Percentiles rank a stretch among this genome's conserved stretches.
Conservation (phyloP, 23 tunicate genomes). For the Corella eumyota region DNA sequence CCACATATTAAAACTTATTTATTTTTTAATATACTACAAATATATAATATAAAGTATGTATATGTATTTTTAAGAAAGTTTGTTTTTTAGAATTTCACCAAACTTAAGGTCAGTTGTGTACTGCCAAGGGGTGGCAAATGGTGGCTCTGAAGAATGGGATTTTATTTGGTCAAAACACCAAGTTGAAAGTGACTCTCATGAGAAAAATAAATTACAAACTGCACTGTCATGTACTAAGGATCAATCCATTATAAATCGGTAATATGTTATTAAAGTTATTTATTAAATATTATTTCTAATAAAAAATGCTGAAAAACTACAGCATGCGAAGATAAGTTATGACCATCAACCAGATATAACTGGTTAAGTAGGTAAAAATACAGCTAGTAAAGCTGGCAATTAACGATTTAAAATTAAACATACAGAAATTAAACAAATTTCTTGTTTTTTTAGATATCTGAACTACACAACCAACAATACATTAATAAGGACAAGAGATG, state of each 20-base stretch:
- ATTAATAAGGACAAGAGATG: slow-evolving; percentile 38
- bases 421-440: too few species aligned
- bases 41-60: too few species aligned
- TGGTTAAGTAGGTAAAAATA: too few species aligned
- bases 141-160: slow-evolving; percentile 24
- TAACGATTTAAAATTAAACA: too few species aligned
- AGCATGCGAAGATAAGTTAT: too few species aligned
- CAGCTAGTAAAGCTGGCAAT: too few species aligned
- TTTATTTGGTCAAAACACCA: slow-evolving; percentile 21
- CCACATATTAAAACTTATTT: background rate
- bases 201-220: slow-evolving; percentile 21
- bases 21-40: too few species aligned
- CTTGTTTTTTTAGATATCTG: slow-evolving; percentile 18
- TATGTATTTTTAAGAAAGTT: too few species aligned
- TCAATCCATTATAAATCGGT: slow-evolving; percentile 46
- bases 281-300: background rate
- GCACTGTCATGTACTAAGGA: slow-evolving; percentile 24
- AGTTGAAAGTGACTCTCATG: slow-evolving; percentile 28
- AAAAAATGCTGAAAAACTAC: background rate
- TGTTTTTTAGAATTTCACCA: slow-evolving; percentile 19
- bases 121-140: slow-evolving; percentile 25
- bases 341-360: too few species aligned
- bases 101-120: slow-evolving; percentile 32
- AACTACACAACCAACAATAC: slow-evolving; percentile 3
- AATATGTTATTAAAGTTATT: background rate